Conservation (phyloP, 2,888 invertebrate species). For the Tromatobia lineatoria region DNA sequence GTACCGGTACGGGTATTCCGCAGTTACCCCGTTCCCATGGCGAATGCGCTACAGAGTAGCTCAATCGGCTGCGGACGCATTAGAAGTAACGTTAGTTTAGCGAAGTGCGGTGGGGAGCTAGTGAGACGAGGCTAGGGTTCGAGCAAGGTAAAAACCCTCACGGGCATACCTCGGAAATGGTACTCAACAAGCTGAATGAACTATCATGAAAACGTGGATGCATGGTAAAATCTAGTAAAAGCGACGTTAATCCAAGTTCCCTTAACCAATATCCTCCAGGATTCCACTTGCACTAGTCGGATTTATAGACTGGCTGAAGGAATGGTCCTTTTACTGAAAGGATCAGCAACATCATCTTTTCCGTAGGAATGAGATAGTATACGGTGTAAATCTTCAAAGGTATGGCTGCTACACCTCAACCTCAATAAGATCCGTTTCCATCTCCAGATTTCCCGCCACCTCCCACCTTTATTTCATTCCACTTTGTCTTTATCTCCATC, state of each 20-base stretch:
- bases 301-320: neutral
- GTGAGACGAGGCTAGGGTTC: too few species aligned
- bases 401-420: neutral
- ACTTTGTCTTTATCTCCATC: conserved; percentile 28
- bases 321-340: neutral
- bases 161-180: too few species aligned
- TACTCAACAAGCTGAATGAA: too few species aligned
- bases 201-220: neutral
- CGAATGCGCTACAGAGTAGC: too few species aligned
- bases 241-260: neutral
- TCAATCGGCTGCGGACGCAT: too few species aligned
- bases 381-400: conserved; percentile 4
- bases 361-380: neutral
- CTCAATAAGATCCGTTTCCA: conserved; percentile 10
- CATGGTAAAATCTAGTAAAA: neutral
- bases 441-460: neutral
- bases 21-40: too few species aligned
- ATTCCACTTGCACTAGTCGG: neutral
- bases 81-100: too few species aligned
- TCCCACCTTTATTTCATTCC: conserved; percentile 9
- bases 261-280: neutral
- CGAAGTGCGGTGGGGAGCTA: too few species aligned
- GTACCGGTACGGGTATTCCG: too few species aligned
- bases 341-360: neutral
- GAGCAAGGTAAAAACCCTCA: too few species aligned